Evolutionary conservation across 2,888 invertebrate species (phyloP), one percentile per base, ranked within the genome.

Genomic region (Trichogramma dendrolimi): DNA sequence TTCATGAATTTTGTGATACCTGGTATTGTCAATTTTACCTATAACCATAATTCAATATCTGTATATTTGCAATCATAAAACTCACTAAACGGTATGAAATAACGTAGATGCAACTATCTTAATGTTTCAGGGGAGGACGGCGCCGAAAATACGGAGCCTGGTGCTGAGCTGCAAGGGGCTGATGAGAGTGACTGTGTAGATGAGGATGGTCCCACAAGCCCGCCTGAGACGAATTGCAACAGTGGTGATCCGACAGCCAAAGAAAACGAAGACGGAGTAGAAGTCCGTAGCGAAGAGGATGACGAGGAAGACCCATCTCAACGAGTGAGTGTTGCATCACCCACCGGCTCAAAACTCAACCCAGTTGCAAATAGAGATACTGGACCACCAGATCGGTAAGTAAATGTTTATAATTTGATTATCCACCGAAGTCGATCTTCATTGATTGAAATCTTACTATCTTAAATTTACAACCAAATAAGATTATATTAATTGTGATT

Each of bases 131-230:
- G 85, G 85, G 86, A 86, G 74, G 77, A 78, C 73, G 78, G 77
- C 66, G 77, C 75, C 67, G 78, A 78, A 72, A 75, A 77, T 62
- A 67, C 77, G 65, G 78, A 75, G 62, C 75, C 78, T 64, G 76
- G 75, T 57, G 77, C 80, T 67, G 78, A 79, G 65, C 73, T 77
- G 72, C 80, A 77, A 70, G 85, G 84, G 74, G 85, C 85, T 76
- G 85, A 85, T 76, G 82, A 84, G 68, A 84, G 83, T 66, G 85
- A 84, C 71, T 83, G 84, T 71, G 84, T 82, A 65, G 81, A 83
- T 65, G 79, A 77, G 80, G 84, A 84, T 76, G 84, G 84, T 78
- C 84, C 84, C 76, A 82, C 83, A 71, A 79, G 78, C 71, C 77
- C 78, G 56, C 74, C 78, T 69, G 75, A 79, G 64, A 67, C 78